Conservation (phyloP, 2,797 vertebrate species). For the Naso thynnoides region DNA sequence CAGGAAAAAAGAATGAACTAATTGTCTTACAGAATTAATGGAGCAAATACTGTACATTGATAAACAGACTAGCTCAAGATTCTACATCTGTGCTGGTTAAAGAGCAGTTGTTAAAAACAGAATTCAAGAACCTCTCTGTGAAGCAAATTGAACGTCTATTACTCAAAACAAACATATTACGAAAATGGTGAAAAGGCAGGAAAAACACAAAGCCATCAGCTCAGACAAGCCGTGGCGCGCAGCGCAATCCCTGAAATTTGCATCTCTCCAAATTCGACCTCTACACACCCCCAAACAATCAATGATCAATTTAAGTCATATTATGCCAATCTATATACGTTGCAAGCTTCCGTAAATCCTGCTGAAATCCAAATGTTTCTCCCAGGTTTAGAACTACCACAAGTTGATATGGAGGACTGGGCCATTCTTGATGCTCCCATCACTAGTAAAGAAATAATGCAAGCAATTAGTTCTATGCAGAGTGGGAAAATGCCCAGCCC, state of each 20-base stretch:
- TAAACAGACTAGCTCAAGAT: neutral
- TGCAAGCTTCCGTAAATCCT: too few relatives aligned
- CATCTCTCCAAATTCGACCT: neutral
- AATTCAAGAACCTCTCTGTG: neutral
- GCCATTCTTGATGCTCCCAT: too few relatives aligned
- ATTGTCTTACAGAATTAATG: neutral
- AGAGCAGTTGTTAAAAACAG: neutral
- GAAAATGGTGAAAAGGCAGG: neutral
- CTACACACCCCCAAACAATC: neutral
- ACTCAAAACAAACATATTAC: neutral
- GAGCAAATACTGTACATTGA: neutral
- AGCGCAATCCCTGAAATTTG: neutral
- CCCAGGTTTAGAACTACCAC: too few relatives aligned
- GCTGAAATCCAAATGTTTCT: too few relatives aligned
- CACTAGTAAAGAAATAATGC: too few relatives aligned
- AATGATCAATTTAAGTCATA: neutral
- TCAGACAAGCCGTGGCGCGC: neutral
- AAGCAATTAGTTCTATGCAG: neutral
- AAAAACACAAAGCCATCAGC: neutral
- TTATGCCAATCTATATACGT: neutral
- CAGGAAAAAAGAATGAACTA: neutral
- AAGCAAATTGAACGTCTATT: neutral
- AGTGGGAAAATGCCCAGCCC: neutral
- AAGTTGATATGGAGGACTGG: too few relatives aligned
- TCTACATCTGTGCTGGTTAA: neutral